These are phyloP conservation scores for Cephalotes varians DNA, from an alignment of 2,888 invertebrate genomes.

Conservation along the genomic window DNA sequence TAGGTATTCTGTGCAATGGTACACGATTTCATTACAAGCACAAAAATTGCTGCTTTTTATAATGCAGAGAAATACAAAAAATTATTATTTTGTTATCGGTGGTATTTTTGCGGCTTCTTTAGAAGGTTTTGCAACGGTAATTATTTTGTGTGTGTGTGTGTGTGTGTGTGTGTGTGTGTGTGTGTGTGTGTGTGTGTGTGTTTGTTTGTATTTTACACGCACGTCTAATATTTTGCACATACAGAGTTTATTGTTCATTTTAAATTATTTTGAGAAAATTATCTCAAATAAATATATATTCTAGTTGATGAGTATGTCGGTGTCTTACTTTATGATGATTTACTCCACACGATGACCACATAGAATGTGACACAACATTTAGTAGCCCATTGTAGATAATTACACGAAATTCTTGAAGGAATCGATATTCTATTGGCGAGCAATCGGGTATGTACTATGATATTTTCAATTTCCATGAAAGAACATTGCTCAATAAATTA, in stretches of 20 bases:
- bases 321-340: constrained; percentile 50
- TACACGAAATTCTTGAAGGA: neutral
- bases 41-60: constrained; percentile 25
- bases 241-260: neutral
- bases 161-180: neutral
- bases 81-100: constrained; percentile 8
- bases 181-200: no score
- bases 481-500: neutral
- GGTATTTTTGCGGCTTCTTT: neutral
- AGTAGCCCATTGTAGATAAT: constrained; percentile 17
- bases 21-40: neutral
- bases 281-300: constrained; percentile 9
- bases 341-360: constrained; percentile 11
- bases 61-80: constrained; percentile 20
- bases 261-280: neutral
- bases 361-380: neutral
- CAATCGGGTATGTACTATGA: neutral
- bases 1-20: neutral
- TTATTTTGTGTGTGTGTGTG: neutral
- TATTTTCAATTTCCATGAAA: neutral
- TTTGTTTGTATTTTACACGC: no score
- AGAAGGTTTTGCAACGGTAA: constrained; percentile 16
- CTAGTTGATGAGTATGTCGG: constrained; percentile 26
- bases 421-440: neutral
- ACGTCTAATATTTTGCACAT: no score